A percentile compares a stretch with the other conserved stretches of the same genome.
phyloP scores from a whole-genome alignment of 2,113 vertebrate genomes.

The Morone chrysops region DNA sequence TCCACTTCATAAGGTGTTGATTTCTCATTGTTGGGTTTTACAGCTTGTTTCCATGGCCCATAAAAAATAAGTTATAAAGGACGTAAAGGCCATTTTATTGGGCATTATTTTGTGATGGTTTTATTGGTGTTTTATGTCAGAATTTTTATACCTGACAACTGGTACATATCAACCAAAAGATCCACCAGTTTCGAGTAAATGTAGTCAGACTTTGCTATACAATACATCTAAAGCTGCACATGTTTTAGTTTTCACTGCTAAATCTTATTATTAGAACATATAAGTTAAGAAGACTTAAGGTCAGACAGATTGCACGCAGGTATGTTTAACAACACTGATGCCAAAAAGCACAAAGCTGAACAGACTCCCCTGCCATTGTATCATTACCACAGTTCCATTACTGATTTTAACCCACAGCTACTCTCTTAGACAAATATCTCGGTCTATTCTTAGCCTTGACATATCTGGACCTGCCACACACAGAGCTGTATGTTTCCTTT shows the following conservation, averaged over 20 bases:
- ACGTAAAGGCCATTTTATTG: not conserved
- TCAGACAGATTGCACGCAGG: slow-evolving; percentile 33
- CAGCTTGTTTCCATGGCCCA: too few relatives aligned
- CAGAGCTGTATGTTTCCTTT: slow-evolving; percentile 72
- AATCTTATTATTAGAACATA: not conserved
- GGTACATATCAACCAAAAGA: not conserved
- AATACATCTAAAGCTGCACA: not conserved
- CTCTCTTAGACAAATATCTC: slow-evolving; percentile 62
- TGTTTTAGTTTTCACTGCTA: not conserved
- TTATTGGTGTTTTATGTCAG: not conserved
- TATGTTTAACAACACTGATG: slow-evolving; percentile 42
- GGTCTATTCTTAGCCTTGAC: slow-evolving; percentile 69
- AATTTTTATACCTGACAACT: not conserved
- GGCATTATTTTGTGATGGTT: not conserved
- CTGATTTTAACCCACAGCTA: slow-evolving; percentile 51
- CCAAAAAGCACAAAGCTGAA: slow-evolving; percentile 50
- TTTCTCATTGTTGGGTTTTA: too few relatives aligned
- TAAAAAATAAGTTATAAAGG: not conserved
- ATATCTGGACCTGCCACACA: slow-evolving; percentile 77
- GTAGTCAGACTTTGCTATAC: not conserved
- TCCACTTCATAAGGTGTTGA: too few relatives aligned
- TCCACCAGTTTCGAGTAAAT: fast-evolving
- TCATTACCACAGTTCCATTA: slow-evolving; percentile 54
- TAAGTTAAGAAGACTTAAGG: not conserved
- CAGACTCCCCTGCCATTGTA: slow-evolving; percentile 52